phyloP scores from a whole-genome alignment of 2,797 vertebrate species.

The Arrhamphus sclerolepis region DNA sequence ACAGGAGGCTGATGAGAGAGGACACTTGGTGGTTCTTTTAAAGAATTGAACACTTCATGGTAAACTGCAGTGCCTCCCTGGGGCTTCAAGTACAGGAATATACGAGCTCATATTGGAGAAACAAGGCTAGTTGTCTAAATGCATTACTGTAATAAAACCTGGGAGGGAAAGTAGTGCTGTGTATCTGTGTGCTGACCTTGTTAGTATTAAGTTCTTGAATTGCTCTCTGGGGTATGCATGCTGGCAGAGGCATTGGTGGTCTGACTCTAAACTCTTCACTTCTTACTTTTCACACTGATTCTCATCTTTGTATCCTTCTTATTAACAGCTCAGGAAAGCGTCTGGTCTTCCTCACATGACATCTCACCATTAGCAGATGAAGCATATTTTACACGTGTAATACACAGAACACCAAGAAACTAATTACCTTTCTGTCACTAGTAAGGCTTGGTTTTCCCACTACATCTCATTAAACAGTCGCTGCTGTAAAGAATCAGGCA shows the following conservation, averaged over 20 bases:
- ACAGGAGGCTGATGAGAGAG: slow-evolving; percentile 37
- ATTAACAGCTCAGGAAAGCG: slow-evolving; percentile 34
- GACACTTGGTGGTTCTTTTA: slow-evolving; percentile 38
- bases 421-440: slow-evolving; percentile 65
- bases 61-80: slow-evolving; percentile 37
- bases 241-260: slow-evolving; percentile 23
- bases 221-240: slow-evolving; percentile 43
- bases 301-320: slow-evolving; percentile 22
- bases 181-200: slow-evolving; percentile 58
- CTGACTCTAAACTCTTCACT: slow-evolving; percentile 31
- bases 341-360: slow-evolving; percentile 16
- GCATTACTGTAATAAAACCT: slow-evolving; percentile 63
- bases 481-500: slow-evolving; percentile 38
- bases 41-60: slow-evolving; percentile 37
- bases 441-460: slow-evolving; percentile 48
- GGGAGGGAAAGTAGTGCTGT: slow-evolving; percentile 27
- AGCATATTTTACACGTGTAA: slow-evolving; percentile 45
- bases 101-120: slow-evolving; percentile 59
- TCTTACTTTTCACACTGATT: slow-evolving; percentile 32
- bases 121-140: slow-evolving; percentile 63
- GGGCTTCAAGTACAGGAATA: slow-evolving; percentile 30
- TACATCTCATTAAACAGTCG: slow-evolving; percentile 25
- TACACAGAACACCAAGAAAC: slow-evolving; percentile 51
- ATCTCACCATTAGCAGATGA: slow-evolving; percentile 54
- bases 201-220: slow-evolving; percentile 55